Base-by-base conservation (phyloP, 2,888 invertebrate genomes). In the Iselma pallidipennis region DNA sequence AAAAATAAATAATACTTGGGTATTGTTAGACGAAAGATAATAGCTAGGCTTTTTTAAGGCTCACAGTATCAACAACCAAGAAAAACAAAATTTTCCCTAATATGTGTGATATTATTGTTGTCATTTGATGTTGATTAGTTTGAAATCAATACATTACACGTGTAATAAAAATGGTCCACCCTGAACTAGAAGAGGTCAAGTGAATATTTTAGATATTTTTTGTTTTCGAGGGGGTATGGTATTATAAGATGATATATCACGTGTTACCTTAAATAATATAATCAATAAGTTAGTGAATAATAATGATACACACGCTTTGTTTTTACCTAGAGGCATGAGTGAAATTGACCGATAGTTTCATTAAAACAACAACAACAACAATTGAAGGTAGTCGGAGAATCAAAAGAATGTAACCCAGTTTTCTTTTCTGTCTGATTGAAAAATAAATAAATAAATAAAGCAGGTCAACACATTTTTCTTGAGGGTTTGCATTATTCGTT, bases 381-480 rank as follows among this genome's bases (percentile, higher is more conserved):
- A 25, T 25, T 4, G 3, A 6, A 25, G 3, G 25, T 25, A 4
- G 14, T 14, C 4, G 2, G 9, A 23, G 29, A 56, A 57, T 61
- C 49, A 42, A 49, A 61, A 55, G 55, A 66, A 56, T 25, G 4
- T 67, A 65, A 67, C 67, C 66, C 61, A 65, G 61, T 66, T 69
- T 61, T 52, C 53, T 49, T 37, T 10, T 31, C 4, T 12, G 10
- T 19, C 10, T 10, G 9, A 42, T 14, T 2, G 3, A 25, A 25
- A 25, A 25, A 4, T 6, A 6, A 25, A 6, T 60, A 60, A 49
- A 59, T 59, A 49, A 62, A 53, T 29, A 61, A 66, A 64, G 54
- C 59, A 58, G 69, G 67, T 69, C 69, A 67, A 59, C 54, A 10
- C 7, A 2, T 42, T 63, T 66, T 66, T 57, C 66, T 63, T 65